These are phyloP conservation scores for Chrysopa pallens DNA, from an alignment of 1,140 invertebrate genomes.

Conservation along the genomic window DNA sequence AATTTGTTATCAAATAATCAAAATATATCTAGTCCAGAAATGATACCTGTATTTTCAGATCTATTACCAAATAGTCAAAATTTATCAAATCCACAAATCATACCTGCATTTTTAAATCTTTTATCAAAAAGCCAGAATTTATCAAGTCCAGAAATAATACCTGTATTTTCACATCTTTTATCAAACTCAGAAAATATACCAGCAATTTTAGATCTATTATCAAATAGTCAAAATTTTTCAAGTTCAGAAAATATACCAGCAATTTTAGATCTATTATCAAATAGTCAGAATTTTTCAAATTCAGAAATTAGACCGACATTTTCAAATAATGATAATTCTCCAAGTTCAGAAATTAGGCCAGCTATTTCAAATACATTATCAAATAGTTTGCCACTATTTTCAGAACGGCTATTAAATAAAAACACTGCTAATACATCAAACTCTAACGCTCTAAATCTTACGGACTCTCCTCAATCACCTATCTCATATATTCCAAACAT, in stretches of 20 bases:
- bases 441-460: too few species aligned
- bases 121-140: background rate
- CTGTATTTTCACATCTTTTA: background rate
- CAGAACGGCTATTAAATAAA: constrained; percentile 2
- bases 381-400: too few species aligned
- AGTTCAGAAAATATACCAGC: background rate
- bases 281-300: background rate
- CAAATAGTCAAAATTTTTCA: background rate
- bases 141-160: too few species aligned
- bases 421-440: background rate
- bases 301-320: background rate
- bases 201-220: background rate
- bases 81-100: too few species aligned
- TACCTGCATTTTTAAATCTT: too few species aligned
- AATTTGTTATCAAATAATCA: background rate
- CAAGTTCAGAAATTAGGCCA: too few species aligned
- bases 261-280: background rate
- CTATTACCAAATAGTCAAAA: too few species aligned
- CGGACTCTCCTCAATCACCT: background rate
- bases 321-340: constrained; percentile 2
- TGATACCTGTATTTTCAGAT: too few species aligned
- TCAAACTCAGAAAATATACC: background rate
- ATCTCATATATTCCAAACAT: too few species aligned
- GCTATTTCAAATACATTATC: too few species aligned
- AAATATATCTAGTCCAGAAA: background rate